Conservation (phyloP, 2,888 invertebrate species). For the Conops quadrifasciatus region DNA sequence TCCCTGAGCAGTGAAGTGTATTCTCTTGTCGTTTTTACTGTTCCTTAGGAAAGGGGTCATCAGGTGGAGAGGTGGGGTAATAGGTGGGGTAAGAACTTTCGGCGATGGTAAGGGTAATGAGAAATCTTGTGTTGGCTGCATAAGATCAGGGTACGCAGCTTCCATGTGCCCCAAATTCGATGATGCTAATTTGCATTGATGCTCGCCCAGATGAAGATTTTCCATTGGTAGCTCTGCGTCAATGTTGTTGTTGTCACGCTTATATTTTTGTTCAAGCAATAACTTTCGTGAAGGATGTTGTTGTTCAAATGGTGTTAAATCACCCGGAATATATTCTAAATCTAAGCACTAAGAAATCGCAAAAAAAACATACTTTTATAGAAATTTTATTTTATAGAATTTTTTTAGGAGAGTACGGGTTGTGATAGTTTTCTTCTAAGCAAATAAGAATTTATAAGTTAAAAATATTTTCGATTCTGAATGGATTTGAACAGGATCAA, state of each 20-base stretch:
- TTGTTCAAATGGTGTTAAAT: conserved; percentile 65
- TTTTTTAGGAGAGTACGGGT: not conserved
- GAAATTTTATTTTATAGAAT: conserved; percentile 5
- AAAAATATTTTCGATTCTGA: conserved; percentile 8
- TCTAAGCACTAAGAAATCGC: conserved; percentile 42
- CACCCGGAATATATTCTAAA: conserved; percentile 67
- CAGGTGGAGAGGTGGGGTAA: conserved; percentile 18
- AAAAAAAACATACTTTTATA: conserved; percentile 4
- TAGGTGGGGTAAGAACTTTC: conserved; percentile 22
- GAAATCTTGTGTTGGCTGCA: not conserved
- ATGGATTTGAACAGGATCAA: not conserved
- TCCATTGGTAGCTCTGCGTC: conserved; percentile 56
- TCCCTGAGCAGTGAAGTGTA: conserved; percentile 37
- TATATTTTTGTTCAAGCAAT: conserved; percentile 53
- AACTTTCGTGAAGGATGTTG: conserved; percentile 62
- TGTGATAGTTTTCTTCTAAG: too few species aligned
- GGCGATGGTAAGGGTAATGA: conserved; percentile 22
- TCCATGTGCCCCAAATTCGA: not conserved
- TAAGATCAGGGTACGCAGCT: not conserved
- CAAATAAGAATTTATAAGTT: conserved; percentile 6
- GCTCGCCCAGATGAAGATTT: conserved; percentile 55
- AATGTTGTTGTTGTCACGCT: conserved; percentile 49
- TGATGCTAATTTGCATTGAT: conserved; percentile 43
- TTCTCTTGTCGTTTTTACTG: conserved; percentile 5
- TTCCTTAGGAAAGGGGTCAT: conserved; percentile 9